Evolutionary conservation across 2,113 vertebrate genomes (phyloP).

Genomic region (Phalacrocorax brasilianus): DNA sequence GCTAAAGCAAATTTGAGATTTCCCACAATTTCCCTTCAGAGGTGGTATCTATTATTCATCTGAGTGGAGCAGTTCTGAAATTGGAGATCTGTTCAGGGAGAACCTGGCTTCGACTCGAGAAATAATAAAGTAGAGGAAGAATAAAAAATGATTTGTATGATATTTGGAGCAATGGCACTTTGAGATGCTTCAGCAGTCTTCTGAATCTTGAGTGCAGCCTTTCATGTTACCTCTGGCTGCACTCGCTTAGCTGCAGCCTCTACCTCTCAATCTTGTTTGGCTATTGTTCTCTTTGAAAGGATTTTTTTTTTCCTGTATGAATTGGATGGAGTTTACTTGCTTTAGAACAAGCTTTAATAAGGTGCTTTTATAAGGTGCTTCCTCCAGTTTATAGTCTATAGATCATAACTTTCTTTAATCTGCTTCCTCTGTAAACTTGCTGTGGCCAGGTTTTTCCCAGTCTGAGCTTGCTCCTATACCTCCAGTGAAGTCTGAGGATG

Average conservation of each 20-base stretch:
- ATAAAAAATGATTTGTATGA: neutral
- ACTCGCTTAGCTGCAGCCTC: neutral
- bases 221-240: neutral
- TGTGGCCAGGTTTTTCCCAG: neutral
- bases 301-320: neutral
- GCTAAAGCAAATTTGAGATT: neutral
- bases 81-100: neutral
- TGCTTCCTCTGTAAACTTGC: slow-evolving; percentile 12
- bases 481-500: neutral
- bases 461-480: neutral
- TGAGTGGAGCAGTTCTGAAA: neutral
- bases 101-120: neutral
- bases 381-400: neutral
- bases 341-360: neutral
- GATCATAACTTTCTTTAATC: neutral
- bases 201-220: neutral
- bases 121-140: neutral
- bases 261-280: neutral
- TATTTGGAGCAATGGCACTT: neutral
- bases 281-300: neutral
- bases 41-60: neutral
- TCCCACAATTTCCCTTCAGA: neutral
- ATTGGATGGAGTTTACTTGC: neutral
- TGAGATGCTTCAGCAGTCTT: neutral
- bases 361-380: neutral